Conservation (phyloP, 2,797 vertebrate species). For the Acestrorhynchus altus region DNA sequence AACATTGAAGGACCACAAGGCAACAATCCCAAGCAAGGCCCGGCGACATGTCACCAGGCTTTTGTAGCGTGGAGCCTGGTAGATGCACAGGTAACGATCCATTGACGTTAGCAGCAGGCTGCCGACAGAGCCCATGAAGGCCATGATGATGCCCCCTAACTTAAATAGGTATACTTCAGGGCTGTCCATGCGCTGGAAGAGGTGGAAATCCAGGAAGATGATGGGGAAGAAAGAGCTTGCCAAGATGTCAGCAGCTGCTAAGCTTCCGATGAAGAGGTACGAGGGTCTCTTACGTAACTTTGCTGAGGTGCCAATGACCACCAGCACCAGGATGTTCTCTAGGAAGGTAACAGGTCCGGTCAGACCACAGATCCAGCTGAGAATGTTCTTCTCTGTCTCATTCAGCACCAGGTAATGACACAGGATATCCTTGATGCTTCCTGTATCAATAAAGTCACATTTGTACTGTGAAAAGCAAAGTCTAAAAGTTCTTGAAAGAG, state of each 20-base stretch:
- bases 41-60: slow-evolving; percentile 81
- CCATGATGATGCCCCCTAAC: slow-evolving; percentile 87
- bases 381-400: slow-evolving; percentile 69
- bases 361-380: slow-evolving; percentile 82
- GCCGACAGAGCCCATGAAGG: slow-evolving; percentile 90
- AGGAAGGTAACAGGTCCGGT: slow-evolving; percentile 84
- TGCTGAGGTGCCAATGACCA: slow-evolving; percentile 80
- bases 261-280: slow-evolving; percentile 89
- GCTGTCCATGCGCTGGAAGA: slow-evolving; percentile 68
- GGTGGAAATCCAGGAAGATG: slow-evolving; percentile 90
- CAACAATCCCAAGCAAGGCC: slow-evolving; percentile 77
- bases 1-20: slow-evolving; percentile 80
- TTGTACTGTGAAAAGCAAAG: neutral
- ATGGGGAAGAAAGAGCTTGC: slow-evolving; percentile 87
- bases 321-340: slow-evolving; percentile 85
- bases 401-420: slow-evolving; percentile 85
- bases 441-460: slow-evolving; percentile 46
- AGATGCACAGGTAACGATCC: slow-evolving; percentile 92
- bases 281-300: slow-evolving; percentile 84
- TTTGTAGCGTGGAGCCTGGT: slow-evolving; percentile 83
- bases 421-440: slow-evolving; percentile 62
- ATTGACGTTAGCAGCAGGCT: slow-evolving; percentile 90
- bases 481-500: too few species aligned
- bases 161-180: slow-evolving; percentile 85
- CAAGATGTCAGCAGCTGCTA: slow-evolving; percentile 88